Evolutionary conservation across 2,888 invertebrate genomes (phyloP).

Genomic region (Leucophora obtusa): DNA sequence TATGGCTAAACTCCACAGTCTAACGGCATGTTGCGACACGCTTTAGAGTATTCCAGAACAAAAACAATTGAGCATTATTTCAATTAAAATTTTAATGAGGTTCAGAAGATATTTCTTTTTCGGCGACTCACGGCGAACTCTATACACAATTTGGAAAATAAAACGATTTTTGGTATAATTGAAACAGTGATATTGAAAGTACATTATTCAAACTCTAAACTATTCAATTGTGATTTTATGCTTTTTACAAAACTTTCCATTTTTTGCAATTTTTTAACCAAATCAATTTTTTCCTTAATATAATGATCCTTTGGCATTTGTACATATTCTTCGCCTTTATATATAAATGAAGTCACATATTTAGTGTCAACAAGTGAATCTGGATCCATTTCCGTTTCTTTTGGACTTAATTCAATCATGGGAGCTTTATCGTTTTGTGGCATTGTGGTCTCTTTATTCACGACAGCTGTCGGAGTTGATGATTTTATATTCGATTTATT

Average conservation of each 20-base stretch:
- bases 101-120: too few relatives aligned
- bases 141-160: too few relatives aligned
- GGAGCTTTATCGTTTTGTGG: background rate
- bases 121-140: too few relatives aligned
- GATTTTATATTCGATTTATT: background rate
- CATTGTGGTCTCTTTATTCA: background rate
- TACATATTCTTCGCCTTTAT: constrained; percentile 75
- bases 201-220: constrained; percentile 34
- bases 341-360: constrained; percentile 73
- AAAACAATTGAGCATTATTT: too few relatives aligned
- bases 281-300: constrained; percentile 70
- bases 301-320: constrained; percentile 76
- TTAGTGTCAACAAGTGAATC: constrained; percentile 63
- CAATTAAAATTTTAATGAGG: too few relatives aligned
- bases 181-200: too few relatives aligned
- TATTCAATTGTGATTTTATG: constrained; percentile 64
- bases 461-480: background rate
- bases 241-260: constrained; percentile 69
- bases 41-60: too few relatives aligned
- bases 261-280: constrained; percentile 66
- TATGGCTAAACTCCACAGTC: too few relatives aligned
- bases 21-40: too few relatives aligned
- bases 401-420: background rate
- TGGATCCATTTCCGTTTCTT: constrained; percentile 28
- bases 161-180: too few relatives aligned